Conservation (phyloP, 2,113 vertebrate genomes). For the Sprattus sprattus region DNA sequence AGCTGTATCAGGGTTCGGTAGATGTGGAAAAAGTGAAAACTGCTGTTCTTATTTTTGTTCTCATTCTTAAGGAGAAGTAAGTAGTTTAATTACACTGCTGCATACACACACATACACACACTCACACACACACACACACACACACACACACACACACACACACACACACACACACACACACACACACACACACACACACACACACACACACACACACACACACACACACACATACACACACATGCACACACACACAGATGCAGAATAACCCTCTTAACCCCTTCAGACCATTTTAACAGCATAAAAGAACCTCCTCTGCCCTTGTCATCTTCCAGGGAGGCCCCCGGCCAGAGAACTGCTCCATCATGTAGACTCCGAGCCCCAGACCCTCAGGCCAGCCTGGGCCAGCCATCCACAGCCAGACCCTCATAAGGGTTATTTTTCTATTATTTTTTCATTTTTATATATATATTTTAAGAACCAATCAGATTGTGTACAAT, state of each 20-base stretch:
- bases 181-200: no score
- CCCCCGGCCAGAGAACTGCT: constrained; percentile 65
- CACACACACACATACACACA: no score
- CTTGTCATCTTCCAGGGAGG: constrained; percentile 52
- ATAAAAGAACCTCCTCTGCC: no score
- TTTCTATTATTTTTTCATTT: constrained; percentile 40
- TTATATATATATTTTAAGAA: constrained; percentile 37
- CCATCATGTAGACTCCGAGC: constrained; percentile 64
- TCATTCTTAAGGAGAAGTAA: no score
- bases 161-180: no score
- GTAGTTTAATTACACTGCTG: constrained; percentile 49
- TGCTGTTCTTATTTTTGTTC: constrained; percentile 38
- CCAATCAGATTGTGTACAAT: constrained; percentile 56
- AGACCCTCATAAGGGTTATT: constrained; percentile 43
- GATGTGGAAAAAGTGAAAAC: constrained; percentile 60
- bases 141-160: background rate
- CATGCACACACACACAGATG: no score
- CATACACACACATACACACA: constrained; percentile 62
- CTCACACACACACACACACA: background rate
- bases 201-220: no score
- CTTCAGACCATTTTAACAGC: no score
- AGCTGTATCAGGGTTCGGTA: no score
- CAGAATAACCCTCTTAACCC: no score
- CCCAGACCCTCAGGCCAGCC: constrained; percentile 35
- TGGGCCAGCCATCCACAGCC: constrained; percentile 20